Evolutionary conservation across 2,797 vertebrate species (phyloP).

Genomic region (Enteromius anoplus): DNA sequence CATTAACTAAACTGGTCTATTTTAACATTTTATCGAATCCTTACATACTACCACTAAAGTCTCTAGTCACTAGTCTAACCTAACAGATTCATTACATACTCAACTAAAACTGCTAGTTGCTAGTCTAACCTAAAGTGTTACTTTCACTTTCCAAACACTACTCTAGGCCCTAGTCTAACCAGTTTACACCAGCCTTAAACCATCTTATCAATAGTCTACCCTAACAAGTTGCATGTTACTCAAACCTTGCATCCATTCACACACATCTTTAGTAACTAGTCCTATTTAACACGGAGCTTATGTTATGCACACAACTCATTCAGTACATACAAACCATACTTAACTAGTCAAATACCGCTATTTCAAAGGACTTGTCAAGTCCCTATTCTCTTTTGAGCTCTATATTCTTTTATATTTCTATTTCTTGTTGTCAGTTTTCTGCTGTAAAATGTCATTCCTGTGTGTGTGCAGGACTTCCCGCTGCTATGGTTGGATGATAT

Average conservation of each 20-base stretch:
- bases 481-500: constrained; percentile 87
- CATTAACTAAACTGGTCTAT: background rate
- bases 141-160: background rate
- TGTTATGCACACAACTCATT: background rate
- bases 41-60: background rate
- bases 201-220: background rate
- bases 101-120: background rate
- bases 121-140: background rate
- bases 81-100: background rate
- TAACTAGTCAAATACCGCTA: background rate
- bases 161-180: background rate
- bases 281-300: background rate
- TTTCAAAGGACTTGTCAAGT: background rate
- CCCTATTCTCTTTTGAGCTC: background rate
- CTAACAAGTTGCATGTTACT: background rate
- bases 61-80: background rate
- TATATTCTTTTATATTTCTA: background rate
- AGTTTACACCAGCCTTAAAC: background rate
- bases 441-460: background rate
- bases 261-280: background rate
- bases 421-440: background rate
- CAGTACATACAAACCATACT: background rate
- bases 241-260: background rate
- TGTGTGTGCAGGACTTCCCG: constrained; percentile 83
- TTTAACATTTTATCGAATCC: background rate